Percentiles rank a stretch among this genome's conserved stretches.
phyloP scores from a whole-genome alignment of 2,888 invertebrate genomes.

The Melanchra persicariae region DNA sequence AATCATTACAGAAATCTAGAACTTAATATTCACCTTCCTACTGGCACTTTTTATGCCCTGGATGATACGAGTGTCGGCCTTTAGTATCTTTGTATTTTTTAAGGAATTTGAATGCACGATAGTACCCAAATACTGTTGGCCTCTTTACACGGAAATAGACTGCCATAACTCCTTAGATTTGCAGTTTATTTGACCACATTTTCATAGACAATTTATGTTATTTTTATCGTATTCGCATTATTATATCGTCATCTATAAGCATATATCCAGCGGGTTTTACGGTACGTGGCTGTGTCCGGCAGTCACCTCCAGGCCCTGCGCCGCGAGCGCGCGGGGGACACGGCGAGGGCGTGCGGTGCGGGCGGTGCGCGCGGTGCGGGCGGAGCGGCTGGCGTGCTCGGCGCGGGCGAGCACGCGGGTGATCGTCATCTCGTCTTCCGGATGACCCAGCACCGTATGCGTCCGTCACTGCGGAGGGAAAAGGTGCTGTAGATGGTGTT shows the following conservation, averaged over 20 bases:
- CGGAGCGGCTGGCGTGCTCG: constrained; percentile 24
- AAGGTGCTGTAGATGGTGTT: not conserved
- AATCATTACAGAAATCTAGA: not conserved
- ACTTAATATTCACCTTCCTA: too few species aligned
- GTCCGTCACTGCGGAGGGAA: constrained; percentile 78
- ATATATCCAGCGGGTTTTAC: not conserved
- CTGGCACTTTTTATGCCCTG: not conserved
- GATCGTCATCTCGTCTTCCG: constrained; percentile 80
- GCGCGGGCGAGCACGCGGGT: constrained; percentile 58
- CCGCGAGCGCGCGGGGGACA: not conserved
- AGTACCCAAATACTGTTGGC: not conserved
- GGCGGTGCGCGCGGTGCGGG: not conserved
- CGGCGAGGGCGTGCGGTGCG: not conserved
- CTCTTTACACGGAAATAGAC: not conserved
- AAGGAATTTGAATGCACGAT: not conserved
- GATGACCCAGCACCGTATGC: constrained; percentile 83
- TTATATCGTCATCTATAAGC: constrained; percentile 37
- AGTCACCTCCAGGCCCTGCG: constrained; percentile 57
- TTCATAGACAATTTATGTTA: not conserved
- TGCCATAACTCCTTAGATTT: not conserved
- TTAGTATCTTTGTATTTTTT: too few species aligned
- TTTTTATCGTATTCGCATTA: constrained; percentile 2
- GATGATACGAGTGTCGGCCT: too few species aligned
- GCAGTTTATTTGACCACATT: not conserved
- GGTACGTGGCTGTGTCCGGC: constrained; percentile 17